Evolutionary conservation across 2,797 vertebrate genomes (phyloP), one percentile per base, ranked within the genome.

Genomic region (Fistularia commersonii): DNA sequence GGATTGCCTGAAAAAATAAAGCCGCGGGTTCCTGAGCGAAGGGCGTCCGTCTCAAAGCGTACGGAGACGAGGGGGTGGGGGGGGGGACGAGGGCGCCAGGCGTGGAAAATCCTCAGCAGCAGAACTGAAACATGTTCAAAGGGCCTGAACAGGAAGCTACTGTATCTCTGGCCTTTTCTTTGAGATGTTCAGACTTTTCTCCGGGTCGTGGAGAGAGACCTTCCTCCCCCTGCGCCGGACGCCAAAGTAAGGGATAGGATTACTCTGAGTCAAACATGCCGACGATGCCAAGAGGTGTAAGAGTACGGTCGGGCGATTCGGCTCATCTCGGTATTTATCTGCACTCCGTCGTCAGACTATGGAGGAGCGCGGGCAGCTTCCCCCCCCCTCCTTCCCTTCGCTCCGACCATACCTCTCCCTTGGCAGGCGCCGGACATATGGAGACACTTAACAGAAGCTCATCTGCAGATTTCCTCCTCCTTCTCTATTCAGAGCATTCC

Each of bases 401-500:
- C 36, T 51, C 62, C 23, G 53, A 51, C 67, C 63, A 52, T 56
- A 62, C 45, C 76, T 61, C 64, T 61, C 61, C 61, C 51, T 60
- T 54, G 6, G 9, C 66, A 78, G 71, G 54, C 64, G 13, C 66
- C 38, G 56, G 63, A 77, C 89, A 90, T 86, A 83, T 90, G 89
- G 85, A 85, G 84, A 77, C 80, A 84, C 83, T 90, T 89, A 89
- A 82, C 85, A 85, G 87, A 83, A 91, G 87, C 86, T 87, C 80
- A 86, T 87, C 79, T 75, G 82, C 79, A 89, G 76, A 89, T 87
- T 89, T 88, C 83, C 80, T 75, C 62, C 63, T 61, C 14, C 43
- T 55, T 67, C 60, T 61, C 58, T 51, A 56, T 77, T 75, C 75
- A 66, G 55, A 68, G 74, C 69, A 54, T 72, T 72, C 75, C 61